These are phyloP conservation scores for Antechinus stuartii DNA, from an alignment of 2,113 vertebrate species.

Conservation along the genomic window DNA sequence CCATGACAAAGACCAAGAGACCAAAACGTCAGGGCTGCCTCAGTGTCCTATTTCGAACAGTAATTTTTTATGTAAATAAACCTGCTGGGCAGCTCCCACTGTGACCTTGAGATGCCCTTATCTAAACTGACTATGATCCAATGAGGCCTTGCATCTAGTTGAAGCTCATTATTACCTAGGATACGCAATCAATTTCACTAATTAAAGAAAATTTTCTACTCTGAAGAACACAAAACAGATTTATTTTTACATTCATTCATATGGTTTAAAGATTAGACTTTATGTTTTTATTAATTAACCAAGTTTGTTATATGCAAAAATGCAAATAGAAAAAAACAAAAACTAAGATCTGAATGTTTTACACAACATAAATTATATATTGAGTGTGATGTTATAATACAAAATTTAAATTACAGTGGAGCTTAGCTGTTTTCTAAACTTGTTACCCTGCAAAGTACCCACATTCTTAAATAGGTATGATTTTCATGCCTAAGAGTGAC, in stretches of 20 bases:
- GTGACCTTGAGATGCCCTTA: constrained; percentile 91
- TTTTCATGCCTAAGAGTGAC: constrained; percentile 49
- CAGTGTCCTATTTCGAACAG: constrained; percentile 86
- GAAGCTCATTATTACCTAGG: constrained; percentile 84
- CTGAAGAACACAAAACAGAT: constrained; percentile 61
- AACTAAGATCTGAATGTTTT: not conserved
- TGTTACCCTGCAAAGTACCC: not conserved
- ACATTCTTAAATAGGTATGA: constrained; percentile 24
- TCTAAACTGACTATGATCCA: constrained; percentile 87
- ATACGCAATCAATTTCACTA: constrained; percentile 85
- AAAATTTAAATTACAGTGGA: not conserved
- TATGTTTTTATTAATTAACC: constrained; percentile 60
- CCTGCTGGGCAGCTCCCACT: constrained; percentile 86
- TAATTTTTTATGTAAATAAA: constrained; percentile 92
- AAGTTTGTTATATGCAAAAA: constrained; percentile 33
- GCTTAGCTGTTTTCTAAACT: not conserved
- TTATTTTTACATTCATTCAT: not conserved
- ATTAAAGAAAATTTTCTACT: constrained; percentile 83
- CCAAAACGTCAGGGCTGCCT: constrained; percentile 88
- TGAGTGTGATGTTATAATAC: not conserved
- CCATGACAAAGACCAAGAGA: constrained; percentile 95
- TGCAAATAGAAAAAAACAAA: not conserved
- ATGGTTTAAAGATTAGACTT: not conserved
- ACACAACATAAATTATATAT: not conserved
- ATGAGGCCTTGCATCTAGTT: constrained; percentile 79